Evolutionary conservation across 1,140 invertebrate genomes (phyloP), one percentile per base, ranked within the genome.

Genomic region (Bombus waltoni): DNA sequence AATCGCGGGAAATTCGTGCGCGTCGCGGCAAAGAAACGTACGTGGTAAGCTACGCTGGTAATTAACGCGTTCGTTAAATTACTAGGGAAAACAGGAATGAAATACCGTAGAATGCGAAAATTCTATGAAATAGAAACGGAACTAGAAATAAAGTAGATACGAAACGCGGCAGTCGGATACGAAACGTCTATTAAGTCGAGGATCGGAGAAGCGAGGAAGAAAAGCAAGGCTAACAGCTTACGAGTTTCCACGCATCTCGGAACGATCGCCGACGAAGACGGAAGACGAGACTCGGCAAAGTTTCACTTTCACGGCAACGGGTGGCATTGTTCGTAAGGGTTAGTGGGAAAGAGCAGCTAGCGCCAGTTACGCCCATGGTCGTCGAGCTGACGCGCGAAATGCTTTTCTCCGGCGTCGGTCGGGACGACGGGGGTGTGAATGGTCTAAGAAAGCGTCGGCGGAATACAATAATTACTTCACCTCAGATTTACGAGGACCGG

Each of bases 401-500:
- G 89, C 89, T 90, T 92, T 90, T 87, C 93, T 91, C 93, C 85
- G 59, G 15, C 89, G 87, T 89, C 70, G 47, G 80, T 44, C 32
- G 53, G 57, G 32, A 10, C 10, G 76, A 32, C 42, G 75, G 86
- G 87, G 91, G 93, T 93, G 91, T 93, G 91, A 94, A 94, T 94
- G 91, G 91, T 93, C 92, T 92, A 93, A 93, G 93, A 94, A 94
- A 94, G 90, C 94, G 90, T 90, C 90, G 92, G 92, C 88, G 93
- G 92, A 94, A 94, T 95, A 95, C 94, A 94, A 94, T 95, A 95
- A 94, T 95, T 94, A 95, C 94, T 95, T 94, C 92, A 93, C 91
- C 92, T 94, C 93, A 94, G 94, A 95, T 95, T 95, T 95, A 94
- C 93, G 94, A 94, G 93, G 90, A 92, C 91, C 91, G 90, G 93